Evolutionary conservation across 2,888 invertebrate genomes (phyloP).

Genomic region (Seira ritae): DNA sequence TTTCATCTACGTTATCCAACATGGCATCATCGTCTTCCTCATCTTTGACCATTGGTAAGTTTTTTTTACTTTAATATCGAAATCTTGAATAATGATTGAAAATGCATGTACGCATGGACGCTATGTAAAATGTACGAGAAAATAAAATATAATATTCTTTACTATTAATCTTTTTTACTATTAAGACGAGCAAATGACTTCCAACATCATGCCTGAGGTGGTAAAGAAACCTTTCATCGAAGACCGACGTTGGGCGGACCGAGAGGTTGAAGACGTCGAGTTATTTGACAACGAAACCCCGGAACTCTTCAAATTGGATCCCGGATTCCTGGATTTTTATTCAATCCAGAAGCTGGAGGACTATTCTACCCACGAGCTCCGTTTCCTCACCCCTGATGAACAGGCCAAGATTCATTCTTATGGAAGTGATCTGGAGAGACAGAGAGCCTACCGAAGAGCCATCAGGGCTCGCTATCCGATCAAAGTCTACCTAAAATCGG

Average conservation of each 20-base stretch:
- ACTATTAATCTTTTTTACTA: no score
- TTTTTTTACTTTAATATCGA: no score
- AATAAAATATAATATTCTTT: no score
- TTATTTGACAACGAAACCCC: no score
- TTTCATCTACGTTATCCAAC: no score
- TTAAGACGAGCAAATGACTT: no score
- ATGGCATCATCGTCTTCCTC: no score
- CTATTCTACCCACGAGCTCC: neutral
- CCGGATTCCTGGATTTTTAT: neutral
- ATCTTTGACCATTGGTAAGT: no score
- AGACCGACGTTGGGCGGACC: neutral
- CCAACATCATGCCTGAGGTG: no score
- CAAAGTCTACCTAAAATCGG: neutral
- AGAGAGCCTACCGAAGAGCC: neutral
- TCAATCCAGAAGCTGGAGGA: neutral
- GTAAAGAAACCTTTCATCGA: neutral
- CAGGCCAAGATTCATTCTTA: neutral
- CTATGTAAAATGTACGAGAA: no score
- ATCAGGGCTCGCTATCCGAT: neutral
- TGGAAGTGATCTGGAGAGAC: neutral
- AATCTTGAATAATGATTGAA: no score
- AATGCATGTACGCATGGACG: no score
- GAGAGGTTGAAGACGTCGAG: neutral
- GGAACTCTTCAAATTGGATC: neutral
- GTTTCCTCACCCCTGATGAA: neutral